Evolutionary conservation across 2,113 vertebrate species (phyloP).

Genomic region (Acanthisitta chloris): DNA sequence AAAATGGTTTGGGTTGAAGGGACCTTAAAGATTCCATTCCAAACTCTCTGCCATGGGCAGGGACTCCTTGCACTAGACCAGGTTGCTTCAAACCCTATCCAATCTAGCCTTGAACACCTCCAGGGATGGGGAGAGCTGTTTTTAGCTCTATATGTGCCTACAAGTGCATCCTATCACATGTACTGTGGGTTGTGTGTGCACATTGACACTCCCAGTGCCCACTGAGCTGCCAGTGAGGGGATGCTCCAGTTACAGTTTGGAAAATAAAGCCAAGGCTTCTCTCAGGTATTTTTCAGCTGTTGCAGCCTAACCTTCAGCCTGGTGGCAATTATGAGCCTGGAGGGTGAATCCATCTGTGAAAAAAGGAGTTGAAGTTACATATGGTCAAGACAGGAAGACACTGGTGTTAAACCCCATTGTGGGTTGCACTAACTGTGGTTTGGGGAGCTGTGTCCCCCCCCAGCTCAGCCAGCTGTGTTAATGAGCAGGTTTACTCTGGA

Average conservation of each 20-base stretch:
- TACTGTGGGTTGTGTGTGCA: rapidly evolving
- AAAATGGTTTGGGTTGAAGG: not conserved
- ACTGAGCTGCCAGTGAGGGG: rapidly evolving
- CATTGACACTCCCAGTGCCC: rapidly evolving
- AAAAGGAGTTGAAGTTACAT: not conserved
- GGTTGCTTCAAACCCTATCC: not conserved
- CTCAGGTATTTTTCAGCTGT: not conserved
- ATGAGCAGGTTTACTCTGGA: conserved; percentile 62
- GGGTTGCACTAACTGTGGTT: not conserved
- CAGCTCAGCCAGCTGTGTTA: not conserved
- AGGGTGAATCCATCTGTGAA: not conserved
- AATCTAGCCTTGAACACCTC: not conserved
- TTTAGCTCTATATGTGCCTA: rapidly evolving
- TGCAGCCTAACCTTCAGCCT: not conserved
- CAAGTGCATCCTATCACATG: rapidly evolving
- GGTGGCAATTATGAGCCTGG: not conserved
- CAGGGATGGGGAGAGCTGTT: not conserved
- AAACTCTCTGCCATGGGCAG: not conserved
- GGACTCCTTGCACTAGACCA: not conserved
- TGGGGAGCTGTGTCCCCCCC: not conserved
- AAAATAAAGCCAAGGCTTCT: not conserved
- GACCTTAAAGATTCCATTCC: not conserved
- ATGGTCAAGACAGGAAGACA: not conserved
- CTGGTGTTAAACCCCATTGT: not conserved
- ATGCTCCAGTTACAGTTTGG: too few species aligned